phyloP scores from a whole-genome alignment of 2,113 vertebrate genomes.

The Gallinago undulata region DNA sequence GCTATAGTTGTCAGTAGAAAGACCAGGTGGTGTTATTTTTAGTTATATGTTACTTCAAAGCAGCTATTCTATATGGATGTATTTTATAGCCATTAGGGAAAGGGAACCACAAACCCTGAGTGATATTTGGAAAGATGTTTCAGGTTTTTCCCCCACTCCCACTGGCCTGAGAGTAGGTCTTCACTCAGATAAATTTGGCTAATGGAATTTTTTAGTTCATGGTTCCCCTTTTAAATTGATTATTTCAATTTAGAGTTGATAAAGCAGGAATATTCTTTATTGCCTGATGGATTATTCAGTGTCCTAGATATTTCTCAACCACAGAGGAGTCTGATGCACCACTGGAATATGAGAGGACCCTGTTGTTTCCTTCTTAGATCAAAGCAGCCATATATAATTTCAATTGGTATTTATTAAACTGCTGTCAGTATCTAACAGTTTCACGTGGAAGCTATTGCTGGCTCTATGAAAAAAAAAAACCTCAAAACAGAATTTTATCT shows the following conservation, averaged over 20 bases:
- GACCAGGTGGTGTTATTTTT: not conserved
- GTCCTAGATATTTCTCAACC: not conserved
- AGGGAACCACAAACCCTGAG: not conserved
- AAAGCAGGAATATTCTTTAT: not conserved
- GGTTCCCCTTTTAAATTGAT: not conserved
- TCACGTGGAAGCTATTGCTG: not conserved
- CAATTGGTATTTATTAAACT: not conserved
- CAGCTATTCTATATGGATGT: not conserved
- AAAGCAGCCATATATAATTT: not conserved
- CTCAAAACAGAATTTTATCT: not conserved
- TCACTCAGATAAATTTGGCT: not conserved
- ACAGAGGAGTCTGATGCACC: not conserved
- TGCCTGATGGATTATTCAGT: not conserved
- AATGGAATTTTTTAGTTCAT: not conserved
- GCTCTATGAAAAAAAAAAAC: not conserved
- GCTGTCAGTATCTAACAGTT: not conserved
- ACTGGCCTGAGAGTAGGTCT: not conserved
- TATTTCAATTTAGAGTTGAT: slow-evolving; percentile 4
- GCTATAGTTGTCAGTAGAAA: not conserved
- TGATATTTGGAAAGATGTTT: not conserved
- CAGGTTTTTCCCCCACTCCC: not conserved
- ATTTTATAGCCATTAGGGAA: not conserved
- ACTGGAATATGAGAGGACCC: not conserved
- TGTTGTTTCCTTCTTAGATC: not conserved
- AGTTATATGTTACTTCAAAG: not conserved